Conservation (phyloP, 2,113 vertebrate species). For the Myrmecobius fasciatus region DNA sequence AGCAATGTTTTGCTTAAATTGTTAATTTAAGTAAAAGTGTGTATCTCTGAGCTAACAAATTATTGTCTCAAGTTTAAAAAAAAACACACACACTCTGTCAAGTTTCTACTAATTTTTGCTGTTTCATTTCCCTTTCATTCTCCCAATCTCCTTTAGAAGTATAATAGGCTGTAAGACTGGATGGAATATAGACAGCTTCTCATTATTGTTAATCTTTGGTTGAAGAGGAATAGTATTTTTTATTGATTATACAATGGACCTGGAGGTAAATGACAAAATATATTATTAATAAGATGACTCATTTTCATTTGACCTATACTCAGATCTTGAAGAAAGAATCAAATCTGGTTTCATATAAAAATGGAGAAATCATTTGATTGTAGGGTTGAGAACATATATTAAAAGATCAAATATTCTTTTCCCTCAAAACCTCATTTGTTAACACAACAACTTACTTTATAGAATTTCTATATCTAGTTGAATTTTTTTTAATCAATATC, state of each 20-base stretch:
- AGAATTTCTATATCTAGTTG: not conserved
- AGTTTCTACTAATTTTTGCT: not conserved
- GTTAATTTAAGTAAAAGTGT: not conserved
- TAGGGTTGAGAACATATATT: not conserved
- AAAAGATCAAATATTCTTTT: not conserved
- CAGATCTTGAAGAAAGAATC: not conserved
- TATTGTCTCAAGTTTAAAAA: not conserved
- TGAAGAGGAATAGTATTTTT: constrained; percentile 45
- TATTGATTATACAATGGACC: constrained; percentile 47
- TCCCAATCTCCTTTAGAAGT: not conserved
- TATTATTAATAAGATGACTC: constrained; percentile 47
- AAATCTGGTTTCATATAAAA: not conserved
- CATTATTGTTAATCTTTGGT: constrained; percentile 55
- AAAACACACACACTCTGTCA: not conserved
- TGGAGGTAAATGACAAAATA: not conserved
- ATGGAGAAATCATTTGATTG: constrained; percentile 35
- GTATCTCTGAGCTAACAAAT: not conserved
- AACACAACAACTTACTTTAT: not conserved
- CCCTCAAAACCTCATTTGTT: not conserved
- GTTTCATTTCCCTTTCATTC: not conserved
- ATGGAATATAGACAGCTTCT: not conserved
- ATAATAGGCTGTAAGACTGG: not conserved
- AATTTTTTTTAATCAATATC: not conserved
- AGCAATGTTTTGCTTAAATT: not conserved
- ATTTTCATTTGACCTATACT: not conserved